Evolutionary conservation across 2,113 vertebrate species (phyloP).

Genomic region (Sigmodon hispidus): DNA sequence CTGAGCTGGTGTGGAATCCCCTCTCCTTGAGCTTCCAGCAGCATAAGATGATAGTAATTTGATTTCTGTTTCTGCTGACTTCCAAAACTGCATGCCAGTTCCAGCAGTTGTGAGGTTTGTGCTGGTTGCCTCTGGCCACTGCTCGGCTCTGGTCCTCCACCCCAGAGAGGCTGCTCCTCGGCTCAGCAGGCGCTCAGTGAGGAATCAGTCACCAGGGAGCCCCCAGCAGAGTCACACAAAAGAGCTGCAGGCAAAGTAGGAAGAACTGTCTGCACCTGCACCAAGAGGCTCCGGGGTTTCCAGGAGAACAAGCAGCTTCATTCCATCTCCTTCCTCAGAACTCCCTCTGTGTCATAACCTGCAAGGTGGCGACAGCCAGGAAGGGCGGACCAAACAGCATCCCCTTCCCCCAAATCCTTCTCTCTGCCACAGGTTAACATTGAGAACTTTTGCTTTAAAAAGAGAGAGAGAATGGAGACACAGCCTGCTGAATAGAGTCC

Average conservation of each 20-base stretch:
- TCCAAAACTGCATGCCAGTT: slow-evolving; percentile 78
- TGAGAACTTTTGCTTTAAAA: slow-evolving; percentile 60
- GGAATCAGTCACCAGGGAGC: slow-evolving; percentile 65
- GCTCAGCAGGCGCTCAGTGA: slow-evolving; percentile 73
- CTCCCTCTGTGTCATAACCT: slow-evolving; percentile 85
- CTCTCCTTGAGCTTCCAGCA: slow-evolving; percentile 66
- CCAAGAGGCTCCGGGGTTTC: slow-evolving; percentile 73
- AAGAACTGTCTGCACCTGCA: slow-evolving; percentile 68
- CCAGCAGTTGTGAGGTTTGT: slow-evolving; percentile 54
- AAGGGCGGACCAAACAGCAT: slow-evolving; percentile 69
- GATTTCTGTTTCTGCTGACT: slow-evolving; percentile 78
- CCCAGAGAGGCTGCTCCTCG: slow-evolving; percentile 69
- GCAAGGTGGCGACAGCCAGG: slow-evolving; percentile 81
- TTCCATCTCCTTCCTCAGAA: slow-evolving; percentile 81
- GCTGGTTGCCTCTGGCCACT: slow-evolving; percentile 74
- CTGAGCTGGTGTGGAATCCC: slow-evolving; percentile 41
- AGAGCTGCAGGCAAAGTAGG: slow-evolving; percentile 36
- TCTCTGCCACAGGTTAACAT: slow-evolving; percentile 1
- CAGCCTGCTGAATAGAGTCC: slow-evolving; percentile 19
- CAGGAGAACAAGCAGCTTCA: slow-evolving; percentile 80
- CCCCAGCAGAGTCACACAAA: slow-evolving; percentile 74
- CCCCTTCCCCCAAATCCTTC: neutral
- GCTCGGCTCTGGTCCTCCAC: slow-evolving; percentile 70
- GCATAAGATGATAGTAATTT: slow-evolving; percentile 66
- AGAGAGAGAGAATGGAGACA: neutral